phyloP scores from a whole-genome alignment of 2,888 invertebrate species.

The Netelia inedita region DNA sequence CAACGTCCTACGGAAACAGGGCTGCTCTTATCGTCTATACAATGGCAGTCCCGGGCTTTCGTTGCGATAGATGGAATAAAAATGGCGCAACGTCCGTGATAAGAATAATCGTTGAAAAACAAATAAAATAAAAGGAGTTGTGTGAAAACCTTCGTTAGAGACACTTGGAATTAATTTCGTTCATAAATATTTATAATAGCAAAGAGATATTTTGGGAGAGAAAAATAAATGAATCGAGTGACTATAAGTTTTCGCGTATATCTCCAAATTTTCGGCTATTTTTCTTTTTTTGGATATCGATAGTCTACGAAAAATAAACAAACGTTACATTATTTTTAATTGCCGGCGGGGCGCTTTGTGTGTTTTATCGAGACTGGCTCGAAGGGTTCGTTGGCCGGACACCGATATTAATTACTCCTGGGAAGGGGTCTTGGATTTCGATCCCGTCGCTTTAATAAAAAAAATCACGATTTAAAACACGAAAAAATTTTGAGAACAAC shows the following conservation, averaged over 20 bases:
- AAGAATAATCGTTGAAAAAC: constrained; percentile 37
- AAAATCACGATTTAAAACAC: constrained; percentile 15
- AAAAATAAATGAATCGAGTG: background rate
- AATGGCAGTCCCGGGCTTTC: constrained; percentile 32
- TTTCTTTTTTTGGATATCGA: constrained; percentile 1
- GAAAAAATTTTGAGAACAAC: background rate
- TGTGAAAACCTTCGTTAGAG: background rate
- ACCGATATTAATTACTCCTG: constrained; percentile 57
- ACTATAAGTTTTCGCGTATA: background rate
- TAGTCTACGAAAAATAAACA: background rate
- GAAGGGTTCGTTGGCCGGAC: constrained; percentile 29
- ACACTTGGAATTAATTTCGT: background rate
- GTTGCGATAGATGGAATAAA: constrained; percentile 38
- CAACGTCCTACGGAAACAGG: constrained; percentile 62
- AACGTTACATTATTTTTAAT: constrained; percentile 28
- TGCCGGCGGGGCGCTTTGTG: constrained; percentile 30
- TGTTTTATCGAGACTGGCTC: constrained; percentile 19
- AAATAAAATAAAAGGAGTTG: background rate
- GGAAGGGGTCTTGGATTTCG: constrained; percentile 22
- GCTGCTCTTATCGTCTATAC: constrained; percentile 54
- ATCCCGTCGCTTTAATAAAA: constrained; percentile 53
- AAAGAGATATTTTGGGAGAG: background rate
- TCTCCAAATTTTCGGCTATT: background rate
- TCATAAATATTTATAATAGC: background rate
- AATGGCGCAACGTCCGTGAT: constrained; percentile 18